phyloP scores from a whole-genome alignment of 1,140 invertebrate species.

The Araneus ventricosus region DNA sequence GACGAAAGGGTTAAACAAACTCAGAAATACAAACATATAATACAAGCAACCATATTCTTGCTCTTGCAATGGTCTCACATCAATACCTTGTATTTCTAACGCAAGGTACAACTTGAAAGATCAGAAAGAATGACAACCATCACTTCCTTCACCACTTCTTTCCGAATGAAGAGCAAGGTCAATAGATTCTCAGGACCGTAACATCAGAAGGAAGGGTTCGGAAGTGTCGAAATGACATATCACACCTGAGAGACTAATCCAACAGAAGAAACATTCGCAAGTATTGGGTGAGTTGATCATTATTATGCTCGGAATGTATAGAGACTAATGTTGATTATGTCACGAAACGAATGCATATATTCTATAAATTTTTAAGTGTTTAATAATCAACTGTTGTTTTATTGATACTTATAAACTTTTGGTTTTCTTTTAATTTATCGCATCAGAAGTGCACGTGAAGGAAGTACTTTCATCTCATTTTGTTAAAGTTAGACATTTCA shows the following conservation, averaged over 20 bases:
- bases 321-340: no score
- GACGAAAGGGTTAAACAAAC: not conserved
- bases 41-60: not conserved
- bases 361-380: no score
- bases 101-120: not conserved
- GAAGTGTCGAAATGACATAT: not conserved
- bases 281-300: not conserved
- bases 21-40: not conserved
- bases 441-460: no score
- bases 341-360: no score
- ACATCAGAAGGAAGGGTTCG: not conserved
- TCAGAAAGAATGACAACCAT: not conserved
- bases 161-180: slow-evolving; percentile 45
- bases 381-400: no score
- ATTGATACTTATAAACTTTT: no score
- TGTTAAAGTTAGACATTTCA: no score
- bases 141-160: not conserved
- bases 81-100: not conserved
- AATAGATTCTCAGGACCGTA: not conserved
- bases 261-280: not conserved
- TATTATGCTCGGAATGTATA: no score
- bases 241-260: not conserved
- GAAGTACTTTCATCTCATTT: no score
- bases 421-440: no score
- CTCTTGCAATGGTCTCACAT: not conserved